These are phyloP conservation scores for Lepidochrysops patricia DNA, from an alignment of 2,888 invertebrate species.

Conservation along the genomic window DNA sequence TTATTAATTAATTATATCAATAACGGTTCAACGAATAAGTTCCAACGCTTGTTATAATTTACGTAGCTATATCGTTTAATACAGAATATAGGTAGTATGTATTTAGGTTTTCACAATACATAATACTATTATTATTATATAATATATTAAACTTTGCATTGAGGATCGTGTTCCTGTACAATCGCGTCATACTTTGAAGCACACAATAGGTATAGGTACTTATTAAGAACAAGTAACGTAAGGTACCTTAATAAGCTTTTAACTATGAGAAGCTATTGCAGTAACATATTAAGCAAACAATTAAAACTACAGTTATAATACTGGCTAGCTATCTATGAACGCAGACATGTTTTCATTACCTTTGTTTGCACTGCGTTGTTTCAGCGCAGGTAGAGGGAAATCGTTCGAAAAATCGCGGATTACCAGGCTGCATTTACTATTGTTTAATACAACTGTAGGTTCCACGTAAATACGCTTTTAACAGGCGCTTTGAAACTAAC, in stretches of 20 bases:
- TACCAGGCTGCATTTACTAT: slow-evolving; percentile 15
- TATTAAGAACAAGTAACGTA: too few relatives aligned
- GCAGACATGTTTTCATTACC: slow-evolving; percentile 8
- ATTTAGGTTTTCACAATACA: too few relatives aligned
- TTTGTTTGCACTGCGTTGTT: slow-evolving; percentile 13
- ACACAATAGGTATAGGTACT: too few relatives aligned
- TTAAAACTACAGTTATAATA: background rate
- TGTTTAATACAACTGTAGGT: slow-evolving; percentile 11
- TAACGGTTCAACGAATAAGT: background rate
- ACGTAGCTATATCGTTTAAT: background rate
- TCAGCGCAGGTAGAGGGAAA: slow-evolving; percentile 17
- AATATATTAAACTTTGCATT: too few relatives aligned
- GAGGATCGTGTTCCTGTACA: too few relatives aligned
- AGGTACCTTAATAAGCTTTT: too few relatives aligned
- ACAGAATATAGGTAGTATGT: too few relatives aligned
- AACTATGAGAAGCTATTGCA: too few relatives aligned
- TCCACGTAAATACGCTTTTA: slow-evolving; percentile 10
- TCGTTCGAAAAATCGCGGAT: slow-evolving; percentile 20
- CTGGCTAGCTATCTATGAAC: background rate
- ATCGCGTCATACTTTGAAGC: too few relatives aligned
- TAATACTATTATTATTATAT: too few relatives aligned
- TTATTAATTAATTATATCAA: slow-evolving; percentile 3
- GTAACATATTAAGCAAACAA: too few relatives aligned
- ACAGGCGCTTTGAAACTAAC: background rate
- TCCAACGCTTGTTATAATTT: background rate